Percentiles rank a stretch among this genome's conserved stretches.
Conservation (phyloP, 2,797 vertebrate species). For the Prionace glauca region DNA sequence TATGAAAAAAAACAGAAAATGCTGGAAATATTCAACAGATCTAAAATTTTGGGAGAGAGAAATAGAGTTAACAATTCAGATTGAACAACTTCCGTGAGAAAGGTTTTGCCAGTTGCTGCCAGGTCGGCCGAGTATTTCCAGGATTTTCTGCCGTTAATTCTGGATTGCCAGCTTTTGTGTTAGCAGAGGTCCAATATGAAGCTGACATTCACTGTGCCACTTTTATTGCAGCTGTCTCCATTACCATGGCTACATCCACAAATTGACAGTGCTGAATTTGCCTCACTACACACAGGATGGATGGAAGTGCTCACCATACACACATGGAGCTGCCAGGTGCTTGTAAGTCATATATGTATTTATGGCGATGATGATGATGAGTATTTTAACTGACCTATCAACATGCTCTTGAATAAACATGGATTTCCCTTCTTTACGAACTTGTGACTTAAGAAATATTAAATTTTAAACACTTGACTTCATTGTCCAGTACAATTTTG, state of each 20-base stretch:
- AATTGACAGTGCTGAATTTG: background rate
- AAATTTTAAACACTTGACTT: background rate
- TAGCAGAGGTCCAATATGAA: background rate
- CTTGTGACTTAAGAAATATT: conserved; percentile 1
- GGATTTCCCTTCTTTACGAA: background rate
- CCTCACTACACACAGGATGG: background rate
- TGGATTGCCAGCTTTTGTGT: background rate
- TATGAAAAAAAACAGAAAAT: background rate
- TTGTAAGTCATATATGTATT: background rate
- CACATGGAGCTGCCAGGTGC: background rate
- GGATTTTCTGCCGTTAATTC: background rate
- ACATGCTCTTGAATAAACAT: background rate
- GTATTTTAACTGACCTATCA: background rate
- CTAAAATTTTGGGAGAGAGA: background rate
- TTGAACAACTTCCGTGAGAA: background rate
- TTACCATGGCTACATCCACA: background rate
- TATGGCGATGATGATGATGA: background rate
- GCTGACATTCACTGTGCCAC: background rate
- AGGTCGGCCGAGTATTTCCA: background rate
- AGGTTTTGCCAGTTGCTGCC: background rate
- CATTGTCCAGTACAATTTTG: background rate
- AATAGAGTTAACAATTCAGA: background rate
- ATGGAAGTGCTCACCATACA: background rate
- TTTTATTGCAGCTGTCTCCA: conserved; percentile 7
- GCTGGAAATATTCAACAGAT: background rate